phyloP scores from a whole-genome alignment of 2,113 vertebrate species.

The Romanogobio albipinnatus region DNA sequence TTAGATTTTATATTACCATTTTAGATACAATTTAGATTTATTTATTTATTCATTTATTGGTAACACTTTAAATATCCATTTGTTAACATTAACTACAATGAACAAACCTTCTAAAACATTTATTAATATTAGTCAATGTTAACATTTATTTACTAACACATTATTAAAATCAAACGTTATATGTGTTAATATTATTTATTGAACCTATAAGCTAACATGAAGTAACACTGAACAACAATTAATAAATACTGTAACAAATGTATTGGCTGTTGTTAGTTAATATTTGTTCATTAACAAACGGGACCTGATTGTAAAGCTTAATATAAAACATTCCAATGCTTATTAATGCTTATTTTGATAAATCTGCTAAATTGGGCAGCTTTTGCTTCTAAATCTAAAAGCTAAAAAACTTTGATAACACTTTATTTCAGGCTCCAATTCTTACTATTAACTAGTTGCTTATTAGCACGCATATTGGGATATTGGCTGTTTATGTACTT shows the following conservation, averaged over 20 bases:
- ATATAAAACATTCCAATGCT: too few relatives aligned
- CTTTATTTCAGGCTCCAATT: too few relatives aligned
- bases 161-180: too few relatives aligned
- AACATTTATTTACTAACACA: too few relatives aligned
- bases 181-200: too few relatives aligned
- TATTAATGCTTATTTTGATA: neutral
- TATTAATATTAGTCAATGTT: too few relatives aligned
- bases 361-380: neutral
- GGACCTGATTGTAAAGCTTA: neutral
- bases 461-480: too few relatives aligned
- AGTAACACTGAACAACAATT: too few relatives aligned
- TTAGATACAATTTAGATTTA: neutral
- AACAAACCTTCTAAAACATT: neutral
- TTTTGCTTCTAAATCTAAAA: neutral
- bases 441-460: too few relatives aligned
- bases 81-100: neutral
- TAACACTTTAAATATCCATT: neutral
- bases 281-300: neutral
- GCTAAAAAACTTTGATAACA: neutral
- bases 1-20: neutral
- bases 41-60: neutral
- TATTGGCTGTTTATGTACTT: too few relatives aligned
- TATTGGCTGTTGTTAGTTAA: neutral
- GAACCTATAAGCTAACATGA: too few relatives aligned
- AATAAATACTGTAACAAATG: neutral